Conservation (phyloP, 2,888 invertebrate genomes). For the Therioaphis trifolii region DNA sequence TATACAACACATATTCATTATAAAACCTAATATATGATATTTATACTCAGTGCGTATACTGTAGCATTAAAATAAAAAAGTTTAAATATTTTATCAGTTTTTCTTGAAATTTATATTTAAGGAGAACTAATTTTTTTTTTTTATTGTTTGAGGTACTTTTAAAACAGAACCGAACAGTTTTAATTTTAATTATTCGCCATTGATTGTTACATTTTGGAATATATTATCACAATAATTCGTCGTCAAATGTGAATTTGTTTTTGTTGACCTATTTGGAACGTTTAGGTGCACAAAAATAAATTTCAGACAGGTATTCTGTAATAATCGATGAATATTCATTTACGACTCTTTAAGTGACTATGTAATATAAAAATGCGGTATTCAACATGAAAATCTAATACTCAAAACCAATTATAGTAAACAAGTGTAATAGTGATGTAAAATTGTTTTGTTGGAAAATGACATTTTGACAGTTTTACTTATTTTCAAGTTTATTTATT, state of each 20-base stretch:
- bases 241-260: not conserved
- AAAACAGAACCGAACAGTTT: not conserved
- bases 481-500: not conserved
- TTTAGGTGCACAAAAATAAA: conserved; percentile 24
- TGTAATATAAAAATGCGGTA: no score
- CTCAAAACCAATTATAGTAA: not conserved
- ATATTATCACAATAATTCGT: not conserved
- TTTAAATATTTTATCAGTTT: not conserved
- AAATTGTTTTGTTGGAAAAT: not conserved
- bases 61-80: not conserved
- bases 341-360: not conserved
- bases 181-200: not conserved
- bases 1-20: no score
- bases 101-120: not conserved
- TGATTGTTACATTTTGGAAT: conserved; percentile 1
- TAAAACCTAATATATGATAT: no score
- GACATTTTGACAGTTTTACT: conserved; percentile 4
- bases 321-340: conserved; percentile 20
- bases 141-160: not conserved
- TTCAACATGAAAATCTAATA: no score
- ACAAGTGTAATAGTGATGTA: not conserved
- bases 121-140: not conserved
- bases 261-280: not conserved
- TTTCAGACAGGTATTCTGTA: not conserved
- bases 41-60: no score